Evolutionary conservation across 1,140 invertebrate species (phyloP), one percentile per base, ranked within the genome.

Genomic region (Zophobas morio): DNA sequence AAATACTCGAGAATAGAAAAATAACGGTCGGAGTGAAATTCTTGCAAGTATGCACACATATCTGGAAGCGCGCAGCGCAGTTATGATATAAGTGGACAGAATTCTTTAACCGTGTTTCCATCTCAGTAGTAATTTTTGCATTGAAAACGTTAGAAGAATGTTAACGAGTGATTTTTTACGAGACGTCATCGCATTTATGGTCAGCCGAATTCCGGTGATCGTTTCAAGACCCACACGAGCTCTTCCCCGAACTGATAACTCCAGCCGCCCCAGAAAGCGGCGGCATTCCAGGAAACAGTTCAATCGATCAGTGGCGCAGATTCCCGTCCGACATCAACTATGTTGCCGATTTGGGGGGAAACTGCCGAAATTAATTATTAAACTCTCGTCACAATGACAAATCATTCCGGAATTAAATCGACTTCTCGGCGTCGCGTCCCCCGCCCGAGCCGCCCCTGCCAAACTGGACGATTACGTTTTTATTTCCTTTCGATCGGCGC

Each of bases 391-490:
- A 66, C 60, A 42, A 66, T 66, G 39, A 40, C 37, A 42, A 66
- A 66, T 66, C 60, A 66, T 66, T 63, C 35, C 2, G 34, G 32
- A 63, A 63, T 63, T 66, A 40, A 66, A 66, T 66, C 60, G 39
- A 40, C 60, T 66, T 66, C 42, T 42, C 60, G 8, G 56, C 39
- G 5, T 66, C 60, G n/a, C 39, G 36, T 39, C 37, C 37, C 37
- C 42, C 6, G 42, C 3, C 42, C 20, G 20, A 8, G 6, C 20
- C 49, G 49, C 20, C 49, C 42, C 42, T 3, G 56, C 36, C 60
- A 66, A 66, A 66, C 60, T 66, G 60, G 60, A 8, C 60, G 60
- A 66, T 66, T 66, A 66, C 60, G 60, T 66, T 66, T 66, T 66
- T 66, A 66, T 66, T 66, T 66, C 60, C 39, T 42, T 42, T 66